Base-by-base conservation (phyloP, 2,797 vertebrate genomes). In the Cyprinodon diabolis region DNA sequence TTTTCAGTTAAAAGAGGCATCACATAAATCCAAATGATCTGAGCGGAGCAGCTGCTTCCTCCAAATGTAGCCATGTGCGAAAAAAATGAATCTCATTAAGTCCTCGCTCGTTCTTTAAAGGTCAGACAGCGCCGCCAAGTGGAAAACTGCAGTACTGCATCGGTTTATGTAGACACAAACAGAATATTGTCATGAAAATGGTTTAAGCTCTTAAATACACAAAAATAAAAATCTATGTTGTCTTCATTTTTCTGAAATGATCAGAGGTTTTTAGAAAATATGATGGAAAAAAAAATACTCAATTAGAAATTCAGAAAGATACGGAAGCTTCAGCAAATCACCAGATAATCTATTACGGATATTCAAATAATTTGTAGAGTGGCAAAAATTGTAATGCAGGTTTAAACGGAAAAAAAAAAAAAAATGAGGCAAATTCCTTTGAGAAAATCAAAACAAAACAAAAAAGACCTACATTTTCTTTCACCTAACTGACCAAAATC, bases 61-160 rank as follows among this genome's bases (percentile, higher is more conserved):
- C 76, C 80, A 74, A 86, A 47, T 23, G 25, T 11, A 23, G 55
- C 54, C 56, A 30, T 11, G 45, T 45, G 30, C 14, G 40, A 43
- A 8, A 43, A 52, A n/a, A 56, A 57, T 25, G 0, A 45, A 11
- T 52, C 49, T 47, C 23, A 6, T 5, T 2, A 1, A 6, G 4
- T 2, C 0, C n/a, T 35, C 6, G 7, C 1, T 19, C 8, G 69
- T 52, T 78, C 63, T 77, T 66, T 83, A 56, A 17, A 76, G 69
- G 82, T 77, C 63, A 80, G 78, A 88, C 69, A 86, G 88, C 86
- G 0, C 89, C 91, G 77, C 81, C 90, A 80, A 73, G 86, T 88
- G 91, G 43, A 70, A 0, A 65, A 1, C 0, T 12, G 8, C 58
- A 37, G 48, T n/a, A 58, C 51, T 78, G 68, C 76, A 83, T 6